Conservation (phyloP, 2,113 vertebrate species). For the Gymnocephalus cernua region DNA sequence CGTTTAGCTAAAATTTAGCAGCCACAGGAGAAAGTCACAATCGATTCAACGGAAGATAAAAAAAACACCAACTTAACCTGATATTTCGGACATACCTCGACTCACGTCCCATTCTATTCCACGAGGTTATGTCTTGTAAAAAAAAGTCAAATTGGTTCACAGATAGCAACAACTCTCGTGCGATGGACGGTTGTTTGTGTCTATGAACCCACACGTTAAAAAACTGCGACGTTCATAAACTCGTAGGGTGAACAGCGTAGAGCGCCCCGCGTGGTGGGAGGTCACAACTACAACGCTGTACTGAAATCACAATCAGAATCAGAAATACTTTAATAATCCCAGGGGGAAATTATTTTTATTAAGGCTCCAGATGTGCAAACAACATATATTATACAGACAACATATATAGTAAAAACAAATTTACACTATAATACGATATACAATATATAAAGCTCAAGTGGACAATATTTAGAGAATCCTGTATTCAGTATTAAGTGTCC, state of each 20-base stretch:
- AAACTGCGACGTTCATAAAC: conserved; percentile 50
- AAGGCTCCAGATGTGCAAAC: no score
- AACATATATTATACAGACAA: no score
- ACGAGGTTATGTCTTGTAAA: neutral
- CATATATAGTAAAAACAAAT: no score
- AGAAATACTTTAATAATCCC: no score
- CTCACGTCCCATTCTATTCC: conserved; percentile 78
- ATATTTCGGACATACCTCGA: conserved; percentile 74
- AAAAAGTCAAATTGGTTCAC: neutral
- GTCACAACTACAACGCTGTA: neutral
- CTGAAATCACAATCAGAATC: no score
- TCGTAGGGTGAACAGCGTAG: rapidly evolving
- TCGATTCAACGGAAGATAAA: neutral
- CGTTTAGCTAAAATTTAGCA: neutral
- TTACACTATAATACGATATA: no score
- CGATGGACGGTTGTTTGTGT: conserved; percentile 22
- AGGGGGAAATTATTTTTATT: no score
- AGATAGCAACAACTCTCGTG: neutral
- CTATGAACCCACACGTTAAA: conserved; percentile 27
- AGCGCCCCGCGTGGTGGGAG: conserved; percentile 58
- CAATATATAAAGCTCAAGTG: no score
- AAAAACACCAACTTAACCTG: rapidly evolving
- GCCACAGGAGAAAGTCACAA: neutral
- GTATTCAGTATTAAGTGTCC: no score
- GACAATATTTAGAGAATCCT: no score